Percentiles rank a stretch among this genome's conserved stretches.
Conservation (phyloP, 2,113 vertebrate species). For the Platichthys flesus region DNA sequence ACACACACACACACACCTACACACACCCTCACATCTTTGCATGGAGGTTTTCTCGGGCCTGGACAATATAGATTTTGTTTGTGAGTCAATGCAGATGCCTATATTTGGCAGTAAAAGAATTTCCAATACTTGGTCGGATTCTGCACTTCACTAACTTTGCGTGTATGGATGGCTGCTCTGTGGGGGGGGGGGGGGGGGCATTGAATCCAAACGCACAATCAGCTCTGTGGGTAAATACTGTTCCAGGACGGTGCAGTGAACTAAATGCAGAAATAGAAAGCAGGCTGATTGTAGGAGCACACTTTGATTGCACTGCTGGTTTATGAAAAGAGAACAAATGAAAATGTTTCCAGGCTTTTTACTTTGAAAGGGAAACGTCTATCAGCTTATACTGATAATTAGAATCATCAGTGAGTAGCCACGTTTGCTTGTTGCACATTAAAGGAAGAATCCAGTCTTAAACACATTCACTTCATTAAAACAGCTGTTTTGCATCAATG, state of each 20-base stretch:
- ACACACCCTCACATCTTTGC: not conserved
- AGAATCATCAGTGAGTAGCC: constrained; percentile 22
- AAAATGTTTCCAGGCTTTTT: constrained; percentile 34
- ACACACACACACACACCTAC: not conserved
- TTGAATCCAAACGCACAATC: constrained; percentile 3
- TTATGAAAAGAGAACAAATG: constrained; percentile 46
- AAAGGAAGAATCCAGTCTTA: constrained; percentile 13
- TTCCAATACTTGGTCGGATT: no score
- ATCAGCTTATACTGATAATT: constrained; percentile 20
- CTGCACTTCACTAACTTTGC: not conserved
- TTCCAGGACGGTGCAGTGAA: constrained; percentile 8
- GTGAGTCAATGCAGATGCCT: no score
- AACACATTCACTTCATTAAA: constrained; percentile 25
- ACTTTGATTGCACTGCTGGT: constrained; percentile 7
- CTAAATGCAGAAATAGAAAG: constrained; percentile 17
- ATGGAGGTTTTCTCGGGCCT: no score
- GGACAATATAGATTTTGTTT: no score
- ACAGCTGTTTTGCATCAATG: constrained; percentile 14
- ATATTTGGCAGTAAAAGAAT: no score
- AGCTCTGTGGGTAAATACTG: not conserved
- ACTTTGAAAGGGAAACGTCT: not conserved
- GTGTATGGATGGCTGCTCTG: not conserved
- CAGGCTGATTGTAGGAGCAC: constrained; percentile 10
- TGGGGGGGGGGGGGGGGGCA: no score
- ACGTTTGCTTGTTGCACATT: constrained; percentile 4